Conservation (phyloP, 1,140 invertebrate species). For the Calliphora vicina region DNA sequence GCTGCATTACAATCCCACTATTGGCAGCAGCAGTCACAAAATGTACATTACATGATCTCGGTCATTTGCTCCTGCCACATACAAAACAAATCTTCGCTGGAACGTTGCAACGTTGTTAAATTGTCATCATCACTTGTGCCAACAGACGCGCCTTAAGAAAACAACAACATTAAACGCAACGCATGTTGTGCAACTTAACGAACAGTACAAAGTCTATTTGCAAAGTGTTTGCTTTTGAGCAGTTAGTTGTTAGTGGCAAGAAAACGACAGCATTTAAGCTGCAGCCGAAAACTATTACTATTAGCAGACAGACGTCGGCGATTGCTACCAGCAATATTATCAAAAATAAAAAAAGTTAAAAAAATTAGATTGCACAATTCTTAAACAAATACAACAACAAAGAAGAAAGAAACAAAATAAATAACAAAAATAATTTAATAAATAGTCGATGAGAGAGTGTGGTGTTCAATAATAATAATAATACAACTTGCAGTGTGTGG, state of each 20-base stretch:
- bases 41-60: not conserved
- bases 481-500: not conserved
- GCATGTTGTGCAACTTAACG: not conserved
- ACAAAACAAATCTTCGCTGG: not conserved
- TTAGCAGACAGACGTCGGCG: not conserved
- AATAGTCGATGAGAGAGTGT: not conserved
- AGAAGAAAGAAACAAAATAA: not conserved
- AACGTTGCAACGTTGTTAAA: not conserved
- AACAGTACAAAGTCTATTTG: not conserved
- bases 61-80: not conserved
- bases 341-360: not conserved
- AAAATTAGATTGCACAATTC: constrained; percentile 1
- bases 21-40: no score
- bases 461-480: not conserved
- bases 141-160: not conserved
- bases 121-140: not conserved
- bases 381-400: not conserved
- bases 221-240: not conserved
- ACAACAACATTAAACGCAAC: not conserved
- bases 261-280: not conserved
- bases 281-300: not conserved
- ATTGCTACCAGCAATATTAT: not conserved
- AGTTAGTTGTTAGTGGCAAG: not conserved
- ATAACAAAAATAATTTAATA: not conserved
- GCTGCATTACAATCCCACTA: no score